Percentiles rank a stretch among this genome's conserved stretches.
Conservation (phyloP, 37 sponge, comb jelly and placozoan genomes). For the Theonella swinhoei region DNA sequence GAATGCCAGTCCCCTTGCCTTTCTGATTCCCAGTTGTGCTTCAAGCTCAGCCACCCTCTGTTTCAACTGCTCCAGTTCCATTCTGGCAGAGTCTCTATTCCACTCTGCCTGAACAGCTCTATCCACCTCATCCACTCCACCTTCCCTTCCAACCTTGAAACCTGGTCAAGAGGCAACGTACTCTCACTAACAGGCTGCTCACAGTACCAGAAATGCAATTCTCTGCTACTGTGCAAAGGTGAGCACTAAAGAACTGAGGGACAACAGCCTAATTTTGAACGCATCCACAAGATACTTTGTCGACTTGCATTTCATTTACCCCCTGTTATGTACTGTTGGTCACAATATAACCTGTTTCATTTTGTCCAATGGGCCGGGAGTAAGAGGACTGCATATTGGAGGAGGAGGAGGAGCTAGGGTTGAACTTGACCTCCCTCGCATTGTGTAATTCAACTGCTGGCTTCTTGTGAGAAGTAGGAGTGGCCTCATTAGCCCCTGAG, state of each 20-base stretch:
- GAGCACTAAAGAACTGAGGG: too few species aligned
- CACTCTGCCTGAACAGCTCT: background rate
- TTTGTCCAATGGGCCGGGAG: background rate
- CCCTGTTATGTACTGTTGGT: too few species aligned
- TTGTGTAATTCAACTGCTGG: background rate
- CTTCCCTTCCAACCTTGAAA: background rate
- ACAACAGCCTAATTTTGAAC: too few species aligned
- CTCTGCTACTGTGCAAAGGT: too few species aligned
- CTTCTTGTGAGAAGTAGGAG: background rate
- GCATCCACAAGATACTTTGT: too few species aligned
- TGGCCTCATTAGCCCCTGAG: too few species aligned
- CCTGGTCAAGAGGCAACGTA: background rate
- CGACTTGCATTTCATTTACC: too few species aligned
- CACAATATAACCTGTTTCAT: background rate
- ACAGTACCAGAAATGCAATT: too few species aligned
- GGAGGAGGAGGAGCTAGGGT: background rate
- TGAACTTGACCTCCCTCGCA: background rate
- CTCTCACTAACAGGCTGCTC: too few species aligned
- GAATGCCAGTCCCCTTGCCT: background rate
- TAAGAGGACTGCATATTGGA: background rate
- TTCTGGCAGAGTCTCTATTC: background rate
- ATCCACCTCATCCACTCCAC: background rate
- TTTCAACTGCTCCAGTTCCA: constrained; percentile 44
- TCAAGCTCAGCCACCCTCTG: constrained; percentile 64
- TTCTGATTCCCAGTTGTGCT: constrained; percentile 24